A percentile compares a stretch with the other conserved stretches of the same genome.
Evolutionary conservation across 1,140 invertebrate species (phyloP).

Genomic region (Philaenus spumarius): DNA sequence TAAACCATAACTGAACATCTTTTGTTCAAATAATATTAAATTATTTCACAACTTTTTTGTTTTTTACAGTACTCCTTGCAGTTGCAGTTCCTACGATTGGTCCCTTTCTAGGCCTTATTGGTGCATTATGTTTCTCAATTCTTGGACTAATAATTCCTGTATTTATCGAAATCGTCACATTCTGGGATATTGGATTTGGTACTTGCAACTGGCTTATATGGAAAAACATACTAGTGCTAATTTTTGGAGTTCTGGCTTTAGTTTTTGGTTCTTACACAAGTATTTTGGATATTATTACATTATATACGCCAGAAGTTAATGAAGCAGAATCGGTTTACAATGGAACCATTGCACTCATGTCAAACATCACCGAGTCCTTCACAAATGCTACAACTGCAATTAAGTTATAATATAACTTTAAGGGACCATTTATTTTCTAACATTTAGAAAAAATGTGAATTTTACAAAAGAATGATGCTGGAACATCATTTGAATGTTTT

Average conservation of each 20-base stretch:
- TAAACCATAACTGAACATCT: no score
- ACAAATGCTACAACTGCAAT: no score
- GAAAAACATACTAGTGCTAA: constrained; percentile 66
- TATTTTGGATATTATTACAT: constrained; percentile 55
- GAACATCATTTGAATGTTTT: no score
- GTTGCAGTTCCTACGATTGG: constrained; percentile 81
- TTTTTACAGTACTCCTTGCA: constrained; percentile 49
- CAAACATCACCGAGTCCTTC: no score
- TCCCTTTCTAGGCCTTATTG: constrained; percentile 87
- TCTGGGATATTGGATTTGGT: constrained; percentile 58
- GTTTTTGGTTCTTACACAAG: constrained; percentile 73
- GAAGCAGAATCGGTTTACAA: no score
- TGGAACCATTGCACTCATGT: no score
- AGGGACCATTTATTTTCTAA: no score
- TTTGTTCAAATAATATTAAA: no score
- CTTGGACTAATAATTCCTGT: constrained; percentile 89
- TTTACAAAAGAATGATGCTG: no score
- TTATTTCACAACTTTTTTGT: not conserved
- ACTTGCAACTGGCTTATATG: constrained; percentile 60
- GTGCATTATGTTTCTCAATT: constrained; percentile 89
- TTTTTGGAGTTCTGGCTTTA: constrained; percentile 68
- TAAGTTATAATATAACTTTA: no score
- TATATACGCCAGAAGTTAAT: not conserved
- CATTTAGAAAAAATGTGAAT: no score
- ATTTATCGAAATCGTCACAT: constrained; percentile 75